Base-by-base conservation (phyloP, 2,113 vertebrate genomes). In the Cyphomyrus plagiostoma region DNA sequence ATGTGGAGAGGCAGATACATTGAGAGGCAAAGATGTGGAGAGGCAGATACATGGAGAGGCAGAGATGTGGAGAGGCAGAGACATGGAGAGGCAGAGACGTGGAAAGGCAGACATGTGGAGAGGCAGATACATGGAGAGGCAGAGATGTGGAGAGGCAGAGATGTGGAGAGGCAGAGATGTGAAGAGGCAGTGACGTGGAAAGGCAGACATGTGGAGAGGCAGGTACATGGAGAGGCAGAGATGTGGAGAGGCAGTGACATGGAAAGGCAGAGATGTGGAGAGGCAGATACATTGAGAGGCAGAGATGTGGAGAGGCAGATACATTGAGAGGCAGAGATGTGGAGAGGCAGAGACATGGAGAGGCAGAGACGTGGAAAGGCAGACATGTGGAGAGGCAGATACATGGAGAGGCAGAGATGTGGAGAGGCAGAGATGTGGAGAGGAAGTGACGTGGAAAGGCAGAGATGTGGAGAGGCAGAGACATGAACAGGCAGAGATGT, bases 351-450 rank as follows among this genome's bases (percentile, higher is more conserved):
- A 58, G 1, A 58, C 5, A 2, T 21, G 5, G 4, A 23, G 21
- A 58, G 53, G 53, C 53, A 58, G 53, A 58, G 0, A 58, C 0
- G 0, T 7, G 19, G 1, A 58, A 0, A 58, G 21, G 19, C 19
- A 23, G 53, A 58, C 1, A 23, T 1, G 5, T 0, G 19, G 1
- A n/a, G 6, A 58, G 21, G 21, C 19, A 6, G 56, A n/a, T 0
- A 23, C 1, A 2, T 23, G 21, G 6, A n/a, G 6, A 58, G 19
- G 56, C 53, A 58, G 5, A 8, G 1, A 21, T 0, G 0, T 0
- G 5, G 21, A 58, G 1, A 23, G 53, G 19, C 4, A 58, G 53
- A 58, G 0, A 23, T 0, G 0, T 7, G 21, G 7, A 62, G 7
- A n/a, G 58, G 58, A 23, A 62, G 58, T n/a, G 23, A 62, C 3